phyloP scores from a whole-genome alignment of 2,888 invertebrate species.

The Isotomurus palustris region DNA sequence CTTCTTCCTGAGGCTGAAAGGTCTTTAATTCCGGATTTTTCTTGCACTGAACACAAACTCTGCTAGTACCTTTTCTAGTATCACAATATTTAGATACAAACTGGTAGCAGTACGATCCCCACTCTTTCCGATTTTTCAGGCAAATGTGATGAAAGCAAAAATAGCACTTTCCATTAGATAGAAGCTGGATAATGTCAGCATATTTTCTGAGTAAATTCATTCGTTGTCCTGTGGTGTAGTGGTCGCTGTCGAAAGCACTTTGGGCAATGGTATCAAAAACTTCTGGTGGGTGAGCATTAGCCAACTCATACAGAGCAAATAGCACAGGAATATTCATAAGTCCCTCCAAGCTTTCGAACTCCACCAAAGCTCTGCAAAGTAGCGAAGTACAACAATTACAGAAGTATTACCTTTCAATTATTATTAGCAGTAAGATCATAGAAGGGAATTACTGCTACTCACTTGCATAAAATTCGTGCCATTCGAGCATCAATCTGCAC shows the following conservation, averaged over 20 bases:
- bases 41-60: constrained; percentile 18
- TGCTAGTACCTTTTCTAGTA: constrained; percentile 17
- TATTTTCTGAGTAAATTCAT: constrained; percentile 23
- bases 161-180: constrained; percentile 39
- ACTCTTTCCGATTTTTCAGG: constrained; percentile 6
- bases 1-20: too few relatives aligned
- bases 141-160: constrained; percentile 22
- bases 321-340: constrained; percentile 31
- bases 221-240: constrained; percentile 36
- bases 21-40: not conserved
- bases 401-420: too few relatives aligned
- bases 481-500: constrained; percentile 35
- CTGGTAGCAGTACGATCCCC: constrained; percentile 21
- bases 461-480: constrained; percentile 29
- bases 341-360: not conserved
- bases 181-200: constrained; percentile 29
- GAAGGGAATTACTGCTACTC: too few relatives aligned
- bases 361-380: too few relatives aligned
- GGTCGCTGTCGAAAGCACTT: constrained; percentile 30
- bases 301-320: constrained; percentile 35
- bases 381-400: too few relatives aligned
- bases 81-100: constrained; percentile 26
- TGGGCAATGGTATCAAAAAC: constrained; percentile 28
- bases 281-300: constrained; percentile 26
- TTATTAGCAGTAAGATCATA: too few relatives aligned